Evolutionary conservation across 2,888 invertebrate species (phyloP).

Genomic region (Agelastica alni): DNA sequence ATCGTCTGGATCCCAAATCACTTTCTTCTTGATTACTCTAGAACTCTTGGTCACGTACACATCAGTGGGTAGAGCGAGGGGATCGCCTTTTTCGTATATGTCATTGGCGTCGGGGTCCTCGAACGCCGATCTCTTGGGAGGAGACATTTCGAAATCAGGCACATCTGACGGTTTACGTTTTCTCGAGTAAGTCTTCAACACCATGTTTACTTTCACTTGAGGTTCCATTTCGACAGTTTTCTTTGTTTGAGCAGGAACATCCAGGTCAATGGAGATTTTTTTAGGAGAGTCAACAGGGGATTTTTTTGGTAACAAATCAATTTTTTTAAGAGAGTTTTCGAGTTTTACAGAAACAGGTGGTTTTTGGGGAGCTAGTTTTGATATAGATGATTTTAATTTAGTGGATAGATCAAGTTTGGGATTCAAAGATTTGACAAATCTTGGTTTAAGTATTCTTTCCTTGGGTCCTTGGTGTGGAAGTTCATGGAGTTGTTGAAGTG

Average conservation of each 20-base stretch:
- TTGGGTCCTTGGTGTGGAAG: conserved; percentile 50
- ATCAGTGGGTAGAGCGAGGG: conserved; percentile 33
- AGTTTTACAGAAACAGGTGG: conserved; percentile 1
- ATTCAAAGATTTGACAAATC: conserved; percentile 9
- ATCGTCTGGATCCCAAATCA: conserved; percentile 75
- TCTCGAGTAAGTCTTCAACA: conserved; percentile 53
- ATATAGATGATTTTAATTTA: conserved; percentile 10
- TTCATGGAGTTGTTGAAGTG: conserved; percentile 62
- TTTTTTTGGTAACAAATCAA: conserved; percentile 18
- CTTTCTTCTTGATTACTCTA: conserved; percentile 71
- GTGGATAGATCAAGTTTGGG: neutral
- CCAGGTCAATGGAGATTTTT: conserved; percentile 27
- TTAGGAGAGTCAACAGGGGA: conserved; percentile 14
- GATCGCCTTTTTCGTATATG: conserved; percentile 23
- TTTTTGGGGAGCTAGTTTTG: conserved; percentile 10
- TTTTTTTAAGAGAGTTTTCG: neutral
- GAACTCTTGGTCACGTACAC: conserved; percentile 56
- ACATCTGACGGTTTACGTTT: conserved; percentile 46
- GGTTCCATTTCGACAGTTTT: conserved; percentile 44
- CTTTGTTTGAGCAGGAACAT: conserved; percentile 21
- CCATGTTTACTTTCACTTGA: conserved; percentile 47
- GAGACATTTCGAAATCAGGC: conserved; percentile 22
- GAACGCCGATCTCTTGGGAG: conserved; percentile 11
- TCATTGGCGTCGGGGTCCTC: conserved; percentile 16
- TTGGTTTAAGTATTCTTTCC: conserved; percentile 28